Conservation (phyloP, 2,888 invertebrate genomes). For the Sarcophaga carnaria region DNA sequence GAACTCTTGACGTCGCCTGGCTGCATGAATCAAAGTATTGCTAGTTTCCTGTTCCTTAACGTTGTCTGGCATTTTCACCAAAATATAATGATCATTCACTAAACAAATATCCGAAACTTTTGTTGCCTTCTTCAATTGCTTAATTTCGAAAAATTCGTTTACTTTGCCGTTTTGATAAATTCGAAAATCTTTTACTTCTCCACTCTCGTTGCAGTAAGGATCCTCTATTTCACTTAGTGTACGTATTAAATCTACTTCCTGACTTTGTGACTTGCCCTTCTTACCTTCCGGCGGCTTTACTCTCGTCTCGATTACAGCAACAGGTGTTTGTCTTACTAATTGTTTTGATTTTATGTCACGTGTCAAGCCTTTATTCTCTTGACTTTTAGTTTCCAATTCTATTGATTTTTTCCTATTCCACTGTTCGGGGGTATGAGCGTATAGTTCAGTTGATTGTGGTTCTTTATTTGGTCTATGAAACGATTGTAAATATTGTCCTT, state of each 20-base stretch:
- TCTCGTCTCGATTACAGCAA: conserved; percentile 39
- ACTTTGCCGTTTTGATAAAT: conserved; percentile 75
- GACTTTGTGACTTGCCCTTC: conserved; percentile 19
- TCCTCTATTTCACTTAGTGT: neutral
- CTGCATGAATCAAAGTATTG: conserved; percentile 3
- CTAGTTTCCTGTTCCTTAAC: conserved; percentile 11
- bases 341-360: conserved; percentile 25
- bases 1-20: conserved; percentile 10
- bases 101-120: conserved; percentile 77
- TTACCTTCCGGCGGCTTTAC: neutral
- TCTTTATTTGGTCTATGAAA: conserved; percentile 16
- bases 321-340: conserved; percentile 54
- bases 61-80: conserved; percentile 77
- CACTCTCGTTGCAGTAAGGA: neutral
- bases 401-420: conserved; percentile 46
- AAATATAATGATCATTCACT: conserved; percentile 79
- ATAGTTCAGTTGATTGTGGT: conserved; percentile 9
- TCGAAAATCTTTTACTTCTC: conserved; percentile 56
- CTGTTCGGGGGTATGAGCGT: neutral
- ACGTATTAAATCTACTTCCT: conserved; percentile 3
- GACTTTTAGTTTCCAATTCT: conserved; percentile 10
- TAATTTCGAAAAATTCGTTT: conserved; percentile 74
- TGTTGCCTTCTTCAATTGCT: conserved; percentile 54
- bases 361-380: conserved; percentile 30
- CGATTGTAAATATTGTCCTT: conserved; percentile 23